phyloP scores from a whole-genome alignment of 2,113 vertebrate species.

The Trinectes maculatus region DNA sequence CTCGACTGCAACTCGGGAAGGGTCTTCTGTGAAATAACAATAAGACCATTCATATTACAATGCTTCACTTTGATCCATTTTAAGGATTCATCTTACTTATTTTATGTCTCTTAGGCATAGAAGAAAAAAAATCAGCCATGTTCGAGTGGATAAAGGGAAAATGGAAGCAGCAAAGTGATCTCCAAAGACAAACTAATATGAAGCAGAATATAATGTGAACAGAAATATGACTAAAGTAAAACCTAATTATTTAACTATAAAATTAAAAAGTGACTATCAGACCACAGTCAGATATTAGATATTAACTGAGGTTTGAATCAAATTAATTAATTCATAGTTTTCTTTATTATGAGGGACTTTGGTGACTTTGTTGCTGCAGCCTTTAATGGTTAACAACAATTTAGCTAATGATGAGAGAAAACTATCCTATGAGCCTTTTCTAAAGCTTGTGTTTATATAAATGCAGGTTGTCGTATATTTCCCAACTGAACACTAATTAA shows the following conservation, averaged over 20 bases:
- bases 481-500: too few species aligned
- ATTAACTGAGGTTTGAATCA: neutral
- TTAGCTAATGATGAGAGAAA: too few species aligned
- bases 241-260: constrained; percentile 11
- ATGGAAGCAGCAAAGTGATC: neutral
- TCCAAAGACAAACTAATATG: neutral
- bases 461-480: too few species aligned
- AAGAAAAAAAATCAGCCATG: neutral
- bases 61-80: constrained; percentile 27
- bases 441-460: too few species aligned
- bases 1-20: constrained; percentile 44
- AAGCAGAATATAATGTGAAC: neutral
- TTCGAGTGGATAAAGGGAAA: neutral
- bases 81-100: constrained; percentile 22
- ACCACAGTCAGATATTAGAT: neutral
- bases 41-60: constrained; percentile 47
- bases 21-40: constrained; percentile 48
- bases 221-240: neutral
- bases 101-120: constrained; percentile 8
- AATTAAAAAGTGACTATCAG: constrained; percentile 1
- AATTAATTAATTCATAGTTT: neutral
- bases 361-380: neutral
- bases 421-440: too few species aligned
- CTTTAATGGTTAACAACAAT: too few species aligned
- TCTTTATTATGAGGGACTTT: neutral